Base-by-base conservation (phyloP, 2,888 invertebrate genomes). In the Drosophila anceps region DNA sequence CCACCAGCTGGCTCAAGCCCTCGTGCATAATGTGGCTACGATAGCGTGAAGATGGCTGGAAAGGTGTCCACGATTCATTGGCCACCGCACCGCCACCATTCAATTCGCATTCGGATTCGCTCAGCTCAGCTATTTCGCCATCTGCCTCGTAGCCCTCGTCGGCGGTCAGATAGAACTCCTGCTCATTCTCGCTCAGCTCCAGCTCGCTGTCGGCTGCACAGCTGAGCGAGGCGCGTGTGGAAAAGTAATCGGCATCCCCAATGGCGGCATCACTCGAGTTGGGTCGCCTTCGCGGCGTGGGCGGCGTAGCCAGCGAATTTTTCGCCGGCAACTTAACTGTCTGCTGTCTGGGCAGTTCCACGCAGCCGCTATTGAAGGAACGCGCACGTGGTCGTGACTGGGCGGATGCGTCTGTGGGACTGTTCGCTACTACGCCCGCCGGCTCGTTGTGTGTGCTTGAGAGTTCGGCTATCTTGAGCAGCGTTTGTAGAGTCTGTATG, bases 81-180 rank as follows among this genome's bases (percentile, higher is more conserved):
- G 65, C 79, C 0, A 66, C 73, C 3, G 64, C 64, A 0, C 51
- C 64, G 0, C 74, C 79, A 20, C 63, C 81, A 29, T 89, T 80
- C 1, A 91, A 72, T 2, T 90, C 88, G 6, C 82, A 89, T 39
- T 91, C 91, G 20, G 90, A 90, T 67, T 93, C 93, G 31, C 91
- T 91, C 1, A 91, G 66, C 46, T 92, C 92, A 7, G 90, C 91
- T 33, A 92, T 88, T 79, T 93, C 93, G n/a, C 90, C 93, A 79
- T 93, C 93, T 7, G 93, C 93, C 71, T 93, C 93, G 55, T 93
- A 93, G 2, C 93, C 93, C 74, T 93, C 93, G 57, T 93, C 93
- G 5, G 92, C 93, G 0, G 92, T 92, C 31, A 91, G 54, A 66
- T 92, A 92, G 61, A 84, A 91, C 44, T 92, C 93, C 46, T 90